Evolutionary conservation across 2,888 invertebrate genomes (phyloP).

Genomic region (Netelia fuscicornis): DNA sequence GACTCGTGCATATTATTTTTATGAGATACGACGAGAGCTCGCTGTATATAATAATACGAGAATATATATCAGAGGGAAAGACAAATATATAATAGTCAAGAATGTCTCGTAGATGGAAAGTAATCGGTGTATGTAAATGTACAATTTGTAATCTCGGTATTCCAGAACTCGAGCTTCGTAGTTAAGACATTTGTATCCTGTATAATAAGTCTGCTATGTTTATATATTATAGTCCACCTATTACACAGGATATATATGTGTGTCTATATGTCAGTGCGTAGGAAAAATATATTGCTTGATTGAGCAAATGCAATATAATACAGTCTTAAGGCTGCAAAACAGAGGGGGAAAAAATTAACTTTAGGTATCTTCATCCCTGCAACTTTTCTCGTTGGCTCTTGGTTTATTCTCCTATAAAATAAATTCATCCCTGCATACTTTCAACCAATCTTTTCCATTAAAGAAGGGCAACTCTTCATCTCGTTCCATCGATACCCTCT

Average conservation of each 20-base stretch:
- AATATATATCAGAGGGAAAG: not conserved
- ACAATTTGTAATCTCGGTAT: not conserved
- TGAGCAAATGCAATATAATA: slow-evolving; percentile 24
- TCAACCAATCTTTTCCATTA: slow-evolving; percentile 15
- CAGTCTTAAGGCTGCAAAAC: slow-evolving; percentile 17
- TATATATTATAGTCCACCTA: not conserved
- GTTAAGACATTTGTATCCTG: slow-evolving; percentile 6
- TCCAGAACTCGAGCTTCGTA: not conserved
- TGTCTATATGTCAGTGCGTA: not conserved
- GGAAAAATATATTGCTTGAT: not conserved
- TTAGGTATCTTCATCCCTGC: slow-evolving; percentile 14
- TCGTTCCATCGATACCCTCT: not conserved
- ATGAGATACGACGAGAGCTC: not conserved
- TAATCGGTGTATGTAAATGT: not conserved
- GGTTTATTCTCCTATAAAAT: slow-evolving; percentile 42
- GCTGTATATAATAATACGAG: not conserved
- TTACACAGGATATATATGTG: not conserved
- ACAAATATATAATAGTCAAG: not conserved
- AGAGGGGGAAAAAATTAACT: not conserved
- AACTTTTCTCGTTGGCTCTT: slow-evolving; percentile 27
- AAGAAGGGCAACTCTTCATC: slow-evolving; percentile 12
- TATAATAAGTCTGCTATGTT: not conserved
- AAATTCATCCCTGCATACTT: slow-evolving; percentile 34
- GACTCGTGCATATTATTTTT: not conserved
- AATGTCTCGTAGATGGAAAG: not conserved